Percentiles rank a stretch among this genome's conserved stretches.
Conservation (phyloP, 2,113 vertebrate genomes). For the Pelecanus crispus region DNA sequence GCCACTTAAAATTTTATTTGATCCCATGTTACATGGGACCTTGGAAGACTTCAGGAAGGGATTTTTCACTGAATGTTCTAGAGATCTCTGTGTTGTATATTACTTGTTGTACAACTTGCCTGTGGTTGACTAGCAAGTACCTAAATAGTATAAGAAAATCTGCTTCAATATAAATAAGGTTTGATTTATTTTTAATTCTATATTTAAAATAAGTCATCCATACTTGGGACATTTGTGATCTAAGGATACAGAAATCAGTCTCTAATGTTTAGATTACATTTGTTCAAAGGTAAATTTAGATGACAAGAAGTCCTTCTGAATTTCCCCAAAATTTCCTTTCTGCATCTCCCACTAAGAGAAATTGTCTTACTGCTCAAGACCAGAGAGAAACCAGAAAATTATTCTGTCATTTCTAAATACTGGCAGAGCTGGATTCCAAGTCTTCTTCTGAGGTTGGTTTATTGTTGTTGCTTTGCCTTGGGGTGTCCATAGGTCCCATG, state of each 20-base stretch:
- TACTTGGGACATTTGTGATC: not conserved
- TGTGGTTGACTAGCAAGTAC: not conserved
- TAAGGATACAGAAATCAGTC: not conserved
- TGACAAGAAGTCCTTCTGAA: not conserved
- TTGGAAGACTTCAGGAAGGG: not conserved
- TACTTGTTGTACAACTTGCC: not conserved
- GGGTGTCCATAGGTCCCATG: rapidly evolving
- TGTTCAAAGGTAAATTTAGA: not conserved
- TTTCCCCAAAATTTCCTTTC: not conserved
- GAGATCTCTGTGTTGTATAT: not conserved
- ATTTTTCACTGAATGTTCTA: not conserved
- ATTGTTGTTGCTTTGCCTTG: not conserved
- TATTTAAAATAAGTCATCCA: not conserved
- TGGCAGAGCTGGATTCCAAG: not conserved
- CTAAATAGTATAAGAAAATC: not conserved
- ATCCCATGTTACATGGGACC: not conserved
- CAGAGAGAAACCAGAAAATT: not conserved
- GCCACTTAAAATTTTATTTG: not conserved
- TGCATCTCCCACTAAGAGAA: not conserved
- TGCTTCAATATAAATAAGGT: not conserved
- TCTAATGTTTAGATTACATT: not conserved
- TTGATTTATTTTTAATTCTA: not conserved
- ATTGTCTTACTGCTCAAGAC: not conserved
- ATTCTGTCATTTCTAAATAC: not conserved
- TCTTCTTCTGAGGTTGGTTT: not conserved